phyloP scores from a whole-genome alignment of 2,113 vertebrate genomes.

The Serilophus lunatus region DNA sequence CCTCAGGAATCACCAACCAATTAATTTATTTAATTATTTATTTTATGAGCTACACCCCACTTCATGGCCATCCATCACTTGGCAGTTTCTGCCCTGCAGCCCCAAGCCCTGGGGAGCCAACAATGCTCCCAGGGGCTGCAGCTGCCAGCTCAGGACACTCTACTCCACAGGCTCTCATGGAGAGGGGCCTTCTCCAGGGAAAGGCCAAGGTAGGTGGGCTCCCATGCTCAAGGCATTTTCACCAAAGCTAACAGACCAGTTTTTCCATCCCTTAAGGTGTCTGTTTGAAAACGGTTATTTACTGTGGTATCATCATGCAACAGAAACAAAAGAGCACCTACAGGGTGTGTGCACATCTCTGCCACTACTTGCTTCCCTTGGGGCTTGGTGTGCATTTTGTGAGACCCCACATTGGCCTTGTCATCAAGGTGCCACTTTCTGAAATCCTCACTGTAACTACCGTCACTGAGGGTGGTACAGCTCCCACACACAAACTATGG shows the following conservation, averaged over 20 bases:
- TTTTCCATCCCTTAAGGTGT: not conserved
- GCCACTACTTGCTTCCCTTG: not conserved
- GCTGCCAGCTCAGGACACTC: no score
- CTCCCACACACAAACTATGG: not conserved
- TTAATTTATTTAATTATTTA: not conserved
- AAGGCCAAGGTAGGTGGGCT: not conserved
- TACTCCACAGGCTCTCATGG: not conserved
- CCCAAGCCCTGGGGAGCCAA: not conserved
- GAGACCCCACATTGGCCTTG: not conserved
- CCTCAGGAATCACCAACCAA: not conserved
- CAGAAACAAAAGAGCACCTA: not conserved
- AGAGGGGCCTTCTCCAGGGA: not conserved
- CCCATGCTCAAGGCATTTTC: not conserved
- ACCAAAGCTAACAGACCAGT: slow-evolving; percentile 9
- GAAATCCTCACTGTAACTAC: not conserved
- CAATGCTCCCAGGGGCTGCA: not conserved
- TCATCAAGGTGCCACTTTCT: not conserved
- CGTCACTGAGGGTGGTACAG: not conserved
- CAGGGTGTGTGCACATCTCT: not conserved
- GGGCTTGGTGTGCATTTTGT: not conserved
- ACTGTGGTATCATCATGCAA: not conserved
- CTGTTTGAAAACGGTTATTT: not conserved
- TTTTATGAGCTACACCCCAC: not conserved
- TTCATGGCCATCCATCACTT: not conserved
- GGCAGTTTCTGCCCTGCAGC: not conserved